Percentiles rank a stretch among this genome's conserved stretches.
These are phyloP conservation scores for Sarotherodon lohbergeri DNA, from an alignment of 2,113 vertebrate species.

Conservation along the genomic window DNA sequence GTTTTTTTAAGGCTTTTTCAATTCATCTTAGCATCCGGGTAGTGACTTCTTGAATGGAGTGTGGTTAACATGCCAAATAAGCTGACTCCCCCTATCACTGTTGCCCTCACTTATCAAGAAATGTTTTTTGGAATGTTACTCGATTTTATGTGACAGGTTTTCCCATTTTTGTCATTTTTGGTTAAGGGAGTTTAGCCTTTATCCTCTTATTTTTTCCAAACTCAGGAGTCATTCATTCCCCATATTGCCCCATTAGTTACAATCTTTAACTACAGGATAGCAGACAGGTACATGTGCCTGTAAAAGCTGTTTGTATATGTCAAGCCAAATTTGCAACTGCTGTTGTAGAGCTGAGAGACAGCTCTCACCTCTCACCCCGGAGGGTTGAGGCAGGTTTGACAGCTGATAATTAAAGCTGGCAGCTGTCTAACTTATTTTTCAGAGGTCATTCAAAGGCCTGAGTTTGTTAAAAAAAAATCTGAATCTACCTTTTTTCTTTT, in stretches of 20 bases:
- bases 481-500: background rate
- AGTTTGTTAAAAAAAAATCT: slow-evolving; percentile 6
- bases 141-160: slow-evolving; percentile 4
- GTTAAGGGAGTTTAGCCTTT: background rate
- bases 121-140: background rate
- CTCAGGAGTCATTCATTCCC: background rate
- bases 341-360: slow-evolving; percentile 9
- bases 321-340: slow-evolving; percentile 21
- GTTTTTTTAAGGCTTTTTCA: background rate
- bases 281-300: slow-evolving; percentile 4
- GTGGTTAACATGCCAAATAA: background rate
- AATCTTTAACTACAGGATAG: slow-evolving; percentile 18
- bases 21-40: background rate
- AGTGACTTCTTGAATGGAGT: background rate
- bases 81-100: background rate
- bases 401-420: slow-evolving; percentile 40
- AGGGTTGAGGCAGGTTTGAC: slow-evolving; percentile 21
- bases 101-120: background rate
- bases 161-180: slow-evolving; percentile 9
- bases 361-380: slow-evolving; percentile 18
- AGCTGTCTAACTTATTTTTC: slow-evolving; percentile 31
- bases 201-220: background rate
- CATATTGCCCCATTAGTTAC: slow-evolving; percentile 22
- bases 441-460: slow-evolving; percentile 19
- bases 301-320: slow-evolving; percentile 25